These are phyloP conservation scores for Drosophila mimetica DNA, from an alignment of 2,888 invertebrate species.

Conservation along the genomic window DNA sequence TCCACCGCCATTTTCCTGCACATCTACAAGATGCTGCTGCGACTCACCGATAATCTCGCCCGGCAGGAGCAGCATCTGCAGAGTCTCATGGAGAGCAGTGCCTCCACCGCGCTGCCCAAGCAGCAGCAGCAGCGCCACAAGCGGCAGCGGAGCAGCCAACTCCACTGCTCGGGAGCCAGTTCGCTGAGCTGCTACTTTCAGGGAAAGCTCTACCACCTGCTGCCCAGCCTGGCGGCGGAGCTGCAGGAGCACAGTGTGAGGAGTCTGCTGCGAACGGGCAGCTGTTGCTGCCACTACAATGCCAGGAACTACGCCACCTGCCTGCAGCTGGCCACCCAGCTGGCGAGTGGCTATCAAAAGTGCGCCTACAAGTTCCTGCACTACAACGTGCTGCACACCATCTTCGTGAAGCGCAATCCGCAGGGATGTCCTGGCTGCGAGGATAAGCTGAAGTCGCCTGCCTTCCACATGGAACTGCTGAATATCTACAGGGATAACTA, in stretches of 20 bases:
- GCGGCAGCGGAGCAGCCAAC: slow-evolving; percentile 60
- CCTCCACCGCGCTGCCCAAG: slow-evolving; percentile 54
- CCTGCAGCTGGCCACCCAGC: slow-evolving; percentile 63
- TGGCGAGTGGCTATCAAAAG: slow-evolving; percentile 72
- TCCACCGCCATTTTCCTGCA: slow-evolving; percentile 57
- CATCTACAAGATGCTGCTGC: slow-evolving; percentile 74
- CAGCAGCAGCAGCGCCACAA: slow-evolving; percentile 53
- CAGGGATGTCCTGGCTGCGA: slow-evolving; percentile 76
- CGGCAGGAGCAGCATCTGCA: slow-evolving; percentile 67
- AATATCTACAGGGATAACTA: slow-evolving; percentile 67
- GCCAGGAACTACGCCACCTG: slow-evolving; percentile 70
- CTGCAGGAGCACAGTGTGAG: slow-evolving; percentile 77
- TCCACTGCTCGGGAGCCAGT: slow-evolving; percentile 64
- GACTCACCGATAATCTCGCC: slow-evolving; percentile 78
- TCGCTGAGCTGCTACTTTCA: slow-evolving; percentile 82
- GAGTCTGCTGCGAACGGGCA: slow-evolving; percentile 75
- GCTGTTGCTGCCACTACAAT: slow-evolving; percentile 83
- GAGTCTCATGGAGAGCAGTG: slow-evolving; percentile 57
- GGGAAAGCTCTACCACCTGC: slow-evolving; percentile 75
- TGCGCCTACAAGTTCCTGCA: slow-evolving; percentile 81
- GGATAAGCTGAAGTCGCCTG: slow-evolving; percentile 76
- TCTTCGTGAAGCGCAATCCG: slow-evolving; percentile 65
- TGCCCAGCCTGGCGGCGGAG: slow-evolving; percentile 63
- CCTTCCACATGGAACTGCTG: slow-evolving; percentile 77
- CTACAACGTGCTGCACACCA: slow-evolving; percentile 74